Evolutionary conservation across 2,113 vertebrate species (phyloP), one percentile per base, ranked within the genome.

Genomic region (Thomomys bottae): DNA sequence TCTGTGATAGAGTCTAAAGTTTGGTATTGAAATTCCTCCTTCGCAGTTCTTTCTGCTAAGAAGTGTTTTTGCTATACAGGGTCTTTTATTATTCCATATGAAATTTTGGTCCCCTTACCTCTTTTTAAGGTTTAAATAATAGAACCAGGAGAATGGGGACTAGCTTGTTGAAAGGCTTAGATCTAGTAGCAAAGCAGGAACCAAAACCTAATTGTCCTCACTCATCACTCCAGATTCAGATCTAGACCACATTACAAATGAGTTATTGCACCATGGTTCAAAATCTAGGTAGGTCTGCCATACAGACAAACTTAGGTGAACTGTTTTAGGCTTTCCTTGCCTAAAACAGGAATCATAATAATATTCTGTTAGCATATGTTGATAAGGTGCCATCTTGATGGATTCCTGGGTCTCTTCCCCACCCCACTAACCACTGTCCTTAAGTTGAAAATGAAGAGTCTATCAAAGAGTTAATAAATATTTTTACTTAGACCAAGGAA

Each of bases 401-500:
- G 23, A 14, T 63, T 87, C 2, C 20, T 61, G 42, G 34, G n/a
- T 79, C 73, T 2, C 20, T 66, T 26, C 68, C 67, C 73, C 18
- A 64, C 32, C 64, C 8, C 17, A 17, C 12, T 5, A 3, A 5
- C n/a, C 54, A 81, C 59, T 70, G 32, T 94, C 77, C 59, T 49
- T 38, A 83, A 61, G 42, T 90, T 94, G 70, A 40, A 94, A 93
- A 57, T 45, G 2, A 10, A 87, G 66, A 85, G 49, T 28, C 70
- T 91, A 91, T 67, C 38, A 96, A 78, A 42, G 88, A 89, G 76
- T 95, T 95, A 96, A 93, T 87, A 83, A 83, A 79, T 85, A 79
- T 76, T 88, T 93, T 61, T 67, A 88, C 20, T 86, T 59, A 84
- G 42, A 80, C 77, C 68, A 87, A 93, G 28, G 70, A 92, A 88